phyloP scores from a whole-genome alignment of 23 tunicate genomes.

The Halocynthia roretzi region DNA sequence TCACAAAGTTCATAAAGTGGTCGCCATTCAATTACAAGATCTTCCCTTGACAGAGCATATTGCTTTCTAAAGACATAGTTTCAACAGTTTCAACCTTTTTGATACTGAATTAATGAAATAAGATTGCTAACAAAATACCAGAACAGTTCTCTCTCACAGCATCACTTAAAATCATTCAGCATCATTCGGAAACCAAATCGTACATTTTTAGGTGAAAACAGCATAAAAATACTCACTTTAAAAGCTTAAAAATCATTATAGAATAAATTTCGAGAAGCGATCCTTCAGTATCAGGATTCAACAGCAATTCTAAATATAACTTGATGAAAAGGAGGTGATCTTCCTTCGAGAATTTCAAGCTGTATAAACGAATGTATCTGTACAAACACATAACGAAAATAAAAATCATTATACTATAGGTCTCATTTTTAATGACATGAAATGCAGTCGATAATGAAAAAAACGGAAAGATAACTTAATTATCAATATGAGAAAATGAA shows the following conservation, averaged over 20 bases:
- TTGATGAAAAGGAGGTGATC: slow-evolving; percentile 78
- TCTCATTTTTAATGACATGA: too few relatives aligned
- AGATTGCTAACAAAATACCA: too few relatives aligned
- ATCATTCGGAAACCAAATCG: too few relatives aligned
- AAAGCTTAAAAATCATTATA: slow-evolving; percentile 27
- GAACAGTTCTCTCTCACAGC: too few relatives aligned
- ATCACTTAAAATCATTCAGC: too few relatives aligned
- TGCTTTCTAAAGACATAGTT: not conserved
- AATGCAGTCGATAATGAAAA: too few relatives aligned
- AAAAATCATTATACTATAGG: too few relatives aligned
- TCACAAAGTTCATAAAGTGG: slow-evolving; percentile 49
- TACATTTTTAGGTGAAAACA: too few relatives aligned
- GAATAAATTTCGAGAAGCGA: slow-evolving; percentile 44
- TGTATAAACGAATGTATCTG: slow-evolving; percentile 75
- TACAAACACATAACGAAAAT: not conserved
- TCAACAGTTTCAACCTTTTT: too few relatives aligned
- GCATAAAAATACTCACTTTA: slow-evolving; percentile 15
- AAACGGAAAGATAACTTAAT: too few relatives aligned
- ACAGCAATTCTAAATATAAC: slow-evolving; percentile 44
- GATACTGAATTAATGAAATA: too few relatives aligned
- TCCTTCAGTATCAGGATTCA: slow-evolving; percentile 52
- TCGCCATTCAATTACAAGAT: slow-evolving; percentile 45
- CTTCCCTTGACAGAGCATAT: slow-evolving; percentile 16
- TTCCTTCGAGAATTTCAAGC: slow-evolving; percentile 80
- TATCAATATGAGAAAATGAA: too few relatives aligned